These are phyloP conservation scores for Pinna nobilis DNA, from an alignment of 1,140 invertebrate genomes.

Conservation along the genomic window DNA sequence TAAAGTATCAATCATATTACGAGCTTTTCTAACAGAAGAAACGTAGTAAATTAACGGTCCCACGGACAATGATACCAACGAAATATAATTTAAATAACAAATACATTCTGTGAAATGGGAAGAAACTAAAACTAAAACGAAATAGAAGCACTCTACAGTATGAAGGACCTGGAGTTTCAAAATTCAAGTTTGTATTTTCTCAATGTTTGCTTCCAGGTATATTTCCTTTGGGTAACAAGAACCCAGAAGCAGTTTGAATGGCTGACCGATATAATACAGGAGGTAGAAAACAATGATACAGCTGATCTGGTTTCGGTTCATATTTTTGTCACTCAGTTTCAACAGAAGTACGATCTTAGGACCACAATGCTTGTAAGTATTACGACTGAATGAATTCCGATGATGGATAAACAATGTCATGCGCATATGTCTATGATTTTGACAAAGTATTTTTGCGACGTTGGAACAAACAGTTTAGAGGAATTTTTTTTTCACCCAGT, in stretches of 20 bases:
- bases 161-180: no score
- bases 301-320: conserved; percentile 97
- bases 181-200: no score
- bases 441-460: not conserved
- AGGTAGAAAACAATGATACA: conserved; percentile 97
- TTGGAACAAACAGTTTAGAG: not conserved
- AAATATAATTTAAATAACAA: no score
- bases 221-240: conserved; percentile 99
- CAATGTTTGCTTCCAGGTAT: conserved; percentile 80
- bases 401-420: no score
- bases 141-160: no score
- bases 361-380: conserved; percentile 97
- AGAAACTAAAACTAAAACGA: not conserved
- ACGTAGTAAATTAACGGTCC: no score
- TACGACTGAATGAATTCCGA: conserved; percentile 65
- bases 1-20: no score
- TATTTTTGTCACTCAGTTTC: conserved; percentile 99
- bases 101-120: no score
- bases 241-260: conserved; percentile 99
- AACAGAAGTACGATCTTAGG: conserved; percentile 98
- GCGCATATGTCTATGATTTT: not conserved
- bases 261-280: conserved; percentile 97
- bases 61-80: no score
- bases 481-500: no score
- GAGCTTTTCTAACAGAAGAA: no score